phyloP scores from a whole-genome alignment of 1,140 invertebrate genomes.

The Ceratina australensis region DNA sequence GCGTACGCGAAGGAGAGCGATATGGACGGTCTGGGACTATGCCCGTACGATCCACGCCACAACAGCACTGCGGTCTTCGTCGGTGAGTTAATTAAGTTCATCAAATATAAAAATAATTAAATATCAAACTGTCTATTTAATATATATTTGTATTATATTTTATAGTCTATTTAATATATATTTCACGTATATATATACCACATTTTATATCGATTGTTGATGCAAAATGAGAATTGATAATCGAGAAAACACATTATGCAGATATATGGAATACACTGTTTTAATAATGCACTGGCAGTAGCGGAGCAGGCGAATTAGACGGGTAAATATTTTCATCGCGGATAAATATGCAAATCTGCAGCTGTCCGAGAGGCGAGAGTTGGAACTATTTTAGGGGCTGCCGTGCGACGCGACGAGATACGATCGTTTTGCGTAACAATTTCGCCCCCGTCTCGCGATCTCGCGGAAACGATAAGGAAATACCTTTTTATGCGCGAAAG shows the following conservation, averaged over 20 bases:
- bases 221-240: too few relatives aligned
- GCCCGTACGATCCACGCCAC: slow-evolving; percentile 95
- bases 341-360: slow-evolving; percentile 37
- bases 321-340: slow-evolving; percentile 22
- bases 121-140: too few relatives aligned
- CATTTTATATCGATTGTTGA: too few relatives aligned
- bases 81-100: slow-evolving; percentile 77
- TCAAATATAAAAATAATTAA: too few relatives aligned
- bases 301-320: background rate
- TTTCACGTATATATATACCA: too few relatives aligned
- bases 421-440: slow-evolving; percentile 43
- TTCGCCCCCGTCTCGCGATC: slow-evolving; percentile 36
- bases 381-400: slow-evolving; percentile 35
- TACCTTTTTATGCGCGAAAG: slow-evolving; percentile 43
- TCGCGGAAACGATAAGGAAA: slow-evolving; percentile 30
- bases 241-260: too few relatives aligned
- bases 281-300: background rate
- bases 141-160: too few relatives aligned
- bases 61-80: slow-evolving; percentile 94
- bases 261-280: too few relatives aligned
- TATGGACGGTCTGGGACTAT: slow-evolving; percentile 90
- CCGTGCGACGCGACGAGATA: slow-evolving; percentile 27
- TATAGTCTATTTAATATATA: too few relatives aligned
- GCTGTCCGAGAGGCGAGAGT: slow-evolving; percentile 13
- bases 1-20: slow-evolving; percentile 82